Evolutionary conservation across 2,888 invertebrate genomes (phyloP), one percentile per base, ranked within the genome.

Genomic region (Aspidiotus destructor): DNA sequence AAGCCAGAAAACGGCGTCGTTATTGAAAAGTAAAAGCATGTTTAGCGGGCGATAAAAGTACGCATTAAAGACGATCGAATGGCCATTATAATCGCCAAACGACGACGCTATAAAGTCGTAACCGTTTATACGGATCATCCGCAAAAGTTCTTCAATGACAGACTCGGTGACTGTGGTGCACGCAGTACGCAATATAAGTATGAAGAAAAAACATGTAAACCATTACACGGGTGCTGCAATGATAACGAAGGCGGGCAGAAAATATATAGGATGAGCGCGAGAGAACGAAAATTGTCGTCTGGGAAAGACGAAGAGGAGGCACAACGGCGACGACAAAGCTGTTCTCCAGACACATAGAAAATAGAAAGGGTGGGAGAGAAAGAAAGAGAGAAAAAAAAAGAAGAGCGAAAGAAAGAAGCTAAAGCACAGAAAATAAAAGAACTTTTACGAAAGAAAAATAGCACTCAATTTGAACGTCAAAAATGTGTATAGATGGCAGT

Each of bases 71-170:
- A 48, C 67, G 67, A 67, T 67, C 67, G 67, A 67, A 67, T 60
- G 58, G 42, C 67, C 44, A 17, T 58, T 67, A 67, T 58, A 67
- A 67, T 67, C 67, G 67, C 40, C 67, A 44, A 41, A 58, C 28
- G 63, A 67, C 65, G 58, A 67, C 60, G 67, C 67, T 67, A 60
- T 60, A n/a, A 67, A 67, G 42, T 44, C 67, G 60, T 67, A 67
- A 58, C 60, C 67, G 67, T 67, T 67, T 67, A 67, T 67, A 67
- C 58, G 58, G 58, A 67, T 67, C 58, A 67, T 67, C 60, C 67
- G 48, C 28, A 58, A 63, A 67, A 61, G 48, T 67, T 60, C 58
- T 58, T 8, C 58, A 28, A 67, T 58, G 67, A 67, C 48, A 48
- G 48, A 58, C 67, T 58, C 16, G 58, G 17, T 40, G 28, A 28